Conservation (phyloP, 2,113 vertebrate species). For the Centropus unirufus region DNA sequence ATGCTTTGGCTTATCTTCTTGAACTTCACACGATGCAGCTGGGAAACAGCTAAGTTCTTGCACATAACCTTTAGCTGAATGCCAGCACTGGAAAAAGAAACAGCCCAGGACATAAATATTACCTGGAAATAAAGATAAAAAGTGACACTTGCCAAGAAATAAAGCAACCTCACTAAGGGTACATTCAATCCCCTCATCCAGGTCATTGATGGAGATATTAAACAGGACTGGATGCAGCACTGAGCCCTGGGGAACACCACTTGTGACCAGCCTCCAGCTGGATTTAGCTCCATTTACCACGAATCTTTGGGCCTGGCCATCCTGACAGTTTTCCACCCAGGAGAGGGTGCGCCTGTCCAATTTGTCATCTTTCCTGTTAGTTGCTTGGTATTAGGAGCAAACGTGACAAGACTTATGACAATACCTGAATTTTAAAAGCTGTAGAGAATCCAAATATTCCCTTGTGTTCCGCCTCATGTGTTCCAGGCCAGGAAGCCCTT, state of each 20-base stretch:
- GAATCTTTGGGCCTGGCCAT: too few relatives aligned
- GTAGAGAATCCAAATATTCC: background rate
- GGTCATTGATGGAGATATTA: too few relatives aligned
- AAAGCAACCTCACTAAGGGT: background rate
- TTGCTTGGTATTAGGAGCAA: background rate
- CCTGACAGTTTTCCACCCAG: too few relatives aligned
- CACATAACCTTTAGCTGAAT: background rate
- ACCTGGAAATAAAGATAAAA: background rate
- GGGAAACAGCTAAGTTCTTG: background rate
- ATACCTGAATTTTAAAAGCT: background rate
- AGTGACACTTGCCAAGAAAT: background rate
- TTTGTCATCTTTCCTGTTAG: background rate
- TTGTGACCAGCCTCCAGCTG: too few relatives aligned
- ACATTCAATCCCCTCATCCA: too few relatives aligned
- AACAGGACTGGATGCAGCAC: too few relatives aligned
- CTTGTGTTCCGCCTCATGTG: background rate
- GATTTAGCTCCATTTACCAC: too few relatives aligned
- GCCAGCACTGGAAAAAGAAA: background rate
- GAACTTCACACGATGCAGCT: background rate
- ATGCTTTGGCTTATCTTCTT: background rate
- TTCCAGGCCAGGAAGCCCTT: background rate
- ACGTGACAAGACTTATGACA: fast-evolving
- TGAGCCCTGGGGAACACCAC: too few relatives aligned
- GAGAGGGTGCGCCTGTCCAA: too few relatives aligned
- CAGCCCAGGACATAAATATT: background rate